Evolutionary conservation across 2,113 vertebrate species (phyloP).

Genomic region (Lophura nycthemera): DNA sequence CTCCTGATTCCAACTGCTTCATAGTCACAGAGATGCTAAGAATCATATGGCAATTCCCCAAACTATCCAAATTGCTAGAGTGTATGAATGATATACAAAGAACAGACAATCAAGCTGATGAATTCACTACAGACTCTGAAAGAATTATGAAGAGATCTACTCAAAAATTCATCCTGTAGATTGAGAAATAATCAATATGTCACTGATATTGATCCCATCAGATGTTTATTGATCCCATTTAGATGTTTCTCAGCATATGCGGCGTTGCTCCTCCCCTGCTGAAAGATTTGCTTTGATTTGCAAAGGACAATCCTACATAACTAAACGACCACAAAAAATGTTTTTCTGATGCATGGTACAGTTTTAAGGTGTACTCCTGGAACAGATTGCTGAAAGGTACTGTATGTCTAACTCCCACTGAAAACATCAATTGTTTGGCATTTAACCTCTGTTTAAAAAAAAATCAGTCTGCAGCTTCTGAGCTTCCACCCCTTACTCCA

Average conservation of each 20-base stretch:
- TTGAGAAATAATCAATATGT: neutral
- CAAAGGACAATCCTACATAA: neutral
- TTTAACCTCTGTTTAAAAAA: neutral
- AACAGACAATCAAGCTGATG: neutral
- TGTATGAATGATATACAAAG: neutral
- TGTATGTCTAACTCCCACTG: neutral
- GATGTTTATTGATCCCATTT: neutral
- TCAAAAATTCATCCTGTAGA: neutral
- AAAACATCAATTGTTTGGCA: neutral
- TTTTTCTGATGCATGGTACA: neutral
- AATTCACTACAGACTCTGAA: neutral
- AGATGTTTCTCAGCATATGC: accelerated
- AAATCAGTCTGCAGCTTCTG: neutral
- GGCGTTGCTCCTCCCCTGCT: neutral
- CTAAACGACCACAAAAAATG: neutral
- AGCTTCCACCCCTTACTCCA: neutral
- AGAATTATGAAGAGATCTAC: neutral
- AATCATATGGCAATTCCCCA: neutral
- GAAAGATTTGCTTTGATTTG: neutral
- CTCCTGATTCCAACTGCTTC: neutral
- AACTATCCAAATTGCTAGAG: neutral
- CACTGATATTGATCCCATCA: neutral
- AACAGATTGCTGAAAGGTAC: neutral
- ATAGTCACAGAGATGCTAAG: neutral
- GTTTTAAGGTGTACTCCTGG: neutral